phyloP scores from a whole-genome alignment of 2,797 vertebrate species.

The Distichodus sexfasciatus region DNA sequence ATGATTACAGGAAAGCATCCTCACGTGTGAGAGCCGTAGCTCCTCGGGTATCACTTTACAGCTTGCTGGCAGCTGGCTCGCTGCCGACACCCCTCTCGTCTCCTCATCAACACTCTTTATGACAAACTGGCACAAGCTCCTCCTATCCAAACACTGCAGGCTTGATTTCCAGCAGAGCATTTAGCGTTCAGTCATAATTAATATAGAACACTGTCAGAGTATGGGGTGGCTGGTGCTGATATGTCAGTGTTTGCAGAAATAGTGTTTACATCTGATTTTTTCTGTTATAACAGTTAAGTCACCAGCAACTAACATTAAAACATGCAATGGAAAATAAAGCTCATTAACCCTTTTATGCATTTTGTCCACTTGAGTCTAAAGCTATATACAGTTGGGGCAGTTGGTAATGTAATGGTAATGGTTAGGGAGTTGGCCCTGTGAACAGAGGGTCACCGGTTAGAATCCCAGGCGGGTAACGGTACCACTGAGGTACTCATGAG shows the following conservation, averaged over 20 bases:
- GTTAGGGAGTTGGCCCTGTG: too few species aligned
- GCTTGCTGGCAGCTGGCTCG: slow-evolving; percentile 5
- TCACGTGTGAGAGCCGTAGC: not conserved
- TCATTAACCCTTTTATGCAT: too few species aligned
- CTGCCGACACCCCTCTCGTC: not conserved
- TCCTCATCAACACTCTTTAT: slow-evolving; percentile 16
- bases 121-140: not conserved
- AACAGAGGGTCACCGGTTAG: too few species aligned
- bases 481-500: too few species aligned
- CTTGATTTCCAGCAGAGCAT: not conserved
- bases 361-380: too few species aligned
- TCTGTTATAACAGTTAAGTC: not conserved
- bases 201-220: not conserved
- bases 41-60: slow-evolving; percentile 8
- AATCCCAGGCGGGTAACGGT: too few species aligned
- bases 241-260: not conserved
- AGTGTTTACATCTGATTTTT: not conserved
- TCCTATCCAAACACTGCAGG: not conserved
- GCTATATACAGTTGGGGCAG: too few species aligned
- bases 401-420: too few species aligned
- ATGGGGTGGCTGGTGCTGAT: not conserved
- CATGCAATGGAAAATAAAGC: too few species aligned
- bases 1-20: not conserved
- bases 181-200: not conserved
- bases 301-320: too few species aligned